Evolutionary conservation across 2,888 invertebrate species (phyloP), one percentile per base, ranked within the genome.

Genomic region (Caenorhabditis japonica): DNA sequence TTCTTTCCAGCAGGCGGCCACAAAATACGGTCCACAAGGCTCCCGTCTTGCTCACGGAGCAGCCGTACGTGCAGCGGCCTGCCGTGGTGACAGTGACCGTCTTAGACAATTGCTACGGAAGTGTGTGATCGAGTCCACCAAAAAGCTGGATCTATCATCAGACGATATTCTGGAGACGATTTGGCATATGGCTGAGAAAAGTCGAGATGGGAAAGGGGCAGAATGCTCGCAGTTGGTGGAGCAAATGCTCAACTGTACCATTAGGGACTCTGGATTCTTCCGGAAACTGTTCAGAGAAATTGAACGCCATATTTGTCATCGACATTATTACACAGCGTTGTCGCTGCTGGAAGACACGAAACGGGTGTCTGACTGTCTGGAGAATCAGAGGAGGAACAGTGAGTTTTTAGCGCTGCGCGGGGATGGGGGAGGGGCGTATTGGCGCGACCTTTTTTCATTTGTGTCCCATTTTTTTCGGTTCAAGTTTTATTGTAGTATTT

Each of bases 251-350:
- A 72, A 79, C 19, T 75, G 66, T 34, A 75, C 80, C 3, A 61
- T 36, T 15, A 56, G 79, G 30, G 62, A 69, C 4, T 19, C 36
- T 17, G 83, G 83, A 17, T 83, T 82, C 44, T 82, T 82, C 33
- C 56, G 76, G 38, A 60, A 64, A 17, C 44, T 83, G 25, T 61
- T 64, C 46, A 56, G 81, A 30, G 83, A 83, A 66, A 60, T 79
- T 12, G 81, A 83, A 21, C 49, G 80, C 4, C 82, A 83, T 49
- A 70, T 83, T 27, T 64, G 68, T 25, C 79, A 82, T 46, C 69
- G 73, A 13, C 77, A 79, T 52, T 83, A 80, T 49, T 83, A 80
- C 53, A 77, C 81, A 8, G 81, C 83, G 5, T 43, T 81, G 1
- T 49, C 76, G 0, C 46, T 83, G 10, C 17, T 83, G 38, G 80